These are phyloP conservation scores for Molossus molossus DNA, from an alignment of 2,797 vertebrate species.

Conservation along the genomic window DNA sequence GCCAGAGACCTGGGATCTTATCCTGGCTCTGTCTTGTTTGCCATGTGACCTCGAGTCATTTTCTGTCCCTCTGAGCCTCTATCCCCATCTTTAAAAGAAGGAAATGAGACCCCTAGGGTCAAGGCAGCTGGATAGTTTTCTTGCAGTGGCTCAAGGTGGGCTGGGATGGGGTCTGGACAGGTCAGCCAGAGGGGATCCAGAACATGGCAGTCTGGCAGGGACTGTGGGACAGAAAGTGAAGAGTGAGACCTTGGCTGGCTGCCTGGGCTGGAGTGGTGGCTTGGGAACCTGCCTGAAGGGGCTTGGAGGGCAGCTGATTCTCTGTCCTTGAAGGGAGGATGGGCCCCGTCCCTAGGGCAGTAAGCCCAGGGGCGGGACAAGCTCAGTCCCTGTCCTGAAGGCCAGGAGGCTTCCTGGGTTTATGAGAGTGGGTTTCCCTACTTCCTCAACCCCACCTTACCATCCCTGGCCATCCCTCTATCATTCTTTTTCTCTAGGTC, in stretches of 20 bases:
- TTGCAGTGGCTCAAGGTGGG: background rate
- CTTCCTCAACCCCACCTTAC: background rate
- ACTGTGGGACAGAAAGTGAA: constrained; percentile 40
- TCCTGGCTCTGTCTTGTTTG: constrained; percentile 25
- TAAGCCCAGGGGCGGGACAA: background rate
- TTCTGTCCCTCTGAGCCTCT: background rate
- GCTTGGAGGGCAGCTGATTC: constrained; percentile 13
- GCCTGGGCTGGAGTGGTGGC: background rate
- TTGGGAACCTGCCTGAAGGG: constrained; percentile 59
- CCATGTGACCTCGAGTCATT: constrained; percentile 25
- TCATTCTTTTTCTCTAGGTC: background rate
- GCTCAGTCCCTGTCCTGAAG: background rate
- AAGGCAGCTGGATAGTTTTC: constrained; percentile 49
- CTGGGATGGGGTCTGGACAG: background rate
- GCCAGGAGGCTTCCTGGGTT: background rate
- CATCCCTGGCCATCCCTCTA: background rate
- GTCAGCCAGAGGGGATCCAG: background rate
- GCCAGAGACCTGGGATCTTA: background rate
- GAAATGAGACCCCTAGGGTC: background rate
- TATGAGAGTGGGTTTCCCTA: background rate
- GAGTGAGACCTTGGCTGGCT: constrained; percentile 14
- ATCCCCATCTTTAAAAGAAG: constrained; percentile 1
- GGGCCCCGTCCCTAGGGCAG: background rate
- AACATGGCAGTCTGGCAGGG: background rate
- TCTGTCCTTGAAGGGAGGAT: constrained; percentile 55